These are phyloP conservation scores for Prunella fulvescens DNA, from an alignment of 2,113 vertebrate genomes.

Conservation along the genomic window DNA sequence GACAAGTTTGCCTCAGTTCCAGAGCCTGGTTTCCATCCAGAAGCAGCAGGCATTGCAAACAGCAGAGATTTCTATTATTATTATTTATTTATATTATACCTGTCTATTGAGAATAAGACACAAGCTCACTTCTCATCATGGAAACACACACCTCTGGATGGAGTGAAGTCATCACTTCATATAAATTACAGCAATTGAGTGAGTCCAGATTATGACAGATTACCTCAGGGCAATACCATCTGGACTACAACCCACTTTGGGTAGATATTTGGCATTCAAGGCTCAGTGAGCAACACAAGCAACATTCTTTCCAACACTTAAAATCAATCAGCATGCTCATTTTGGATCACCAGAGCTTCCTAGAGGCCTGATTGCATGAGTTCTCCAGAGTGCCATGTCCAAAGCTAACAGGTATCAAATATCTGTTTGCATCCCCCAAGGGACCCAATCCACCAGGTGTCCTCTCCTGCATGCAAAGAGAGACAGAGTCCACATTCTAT, in stretches of 20 bases:
- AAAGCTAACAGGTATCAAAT: not conserved
- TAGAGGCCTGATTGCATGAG: not conserved
- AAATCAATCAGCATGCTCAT: not conserved
- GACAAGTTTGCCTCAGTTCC: not conserved
- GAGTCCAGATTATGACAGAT: not conserved
- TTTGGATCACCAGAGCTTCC: not conserved
- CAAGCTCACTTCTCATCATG: not conserved
- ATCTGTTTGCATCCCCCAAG: not conserved
- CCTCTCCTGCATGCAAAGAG: not conserved
- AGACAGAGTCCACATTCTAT: not conserved
- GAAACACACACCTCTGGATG: not conserved
- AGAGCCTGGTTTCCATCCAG: not conserved
- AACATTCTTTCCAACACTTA: not conserved
- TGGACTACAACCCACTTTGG: not conserved
- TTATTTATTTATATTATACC: not conserved
- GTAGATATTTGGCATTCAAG: not conserved
- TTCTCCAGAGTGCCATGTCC: not conserved
- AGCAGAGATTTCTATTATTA: not conserved
- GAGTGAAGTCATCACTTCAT: not conserved
- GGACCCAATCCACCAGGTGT: not conserved
- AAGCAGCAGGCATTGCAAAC: not conserved
- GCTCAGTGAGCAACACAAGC: not conserved
- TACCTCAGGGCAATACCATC: not conserved
- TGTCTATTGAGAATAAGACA: not conserved
- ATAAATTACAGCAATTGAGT: not conserved